A percentile compares a stretch with the other conserved stretches of the same genome.
phyloP scores from a whole-genome alignment of 2,113 vertebrate species.

The Archocentrus centrarchus region DNA sequence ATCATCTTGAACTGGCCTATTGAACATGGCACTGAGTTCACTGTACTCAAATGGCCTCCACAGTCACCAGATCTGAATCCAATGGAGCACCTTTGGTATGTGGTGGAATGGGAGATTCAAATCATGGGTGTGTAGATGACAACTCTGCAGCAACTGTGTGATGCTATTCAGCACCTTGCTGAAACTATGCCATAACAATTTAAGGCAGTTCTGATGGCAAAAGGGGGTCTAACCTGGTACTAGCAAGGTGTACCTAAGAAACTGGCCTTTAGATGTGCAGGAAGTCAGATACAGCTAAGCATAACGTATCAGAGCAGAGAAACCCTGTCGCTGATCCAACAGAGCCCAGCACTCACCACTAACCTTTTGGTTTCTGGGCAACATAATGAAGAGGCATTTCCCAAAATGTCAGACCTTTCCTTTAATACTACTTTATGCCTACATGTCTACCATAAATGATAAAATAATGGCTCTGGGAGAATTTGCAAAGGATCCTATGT shows the following conservation, averaged over 20 bases:
- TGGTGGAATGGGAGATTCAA: background rate
- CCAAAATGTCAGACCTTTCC: constrained; percentile 43
- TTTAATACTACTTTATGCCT: constrained; percentile 11
- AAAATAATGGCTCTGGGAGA: constrained; percentile 32
- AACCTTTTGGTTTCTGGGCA: too few relatives aligned
- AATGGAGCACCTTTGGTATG: background rate
- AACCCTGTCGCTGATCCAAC: background rate
- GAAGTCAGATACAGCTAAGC: too few relatives aligned
- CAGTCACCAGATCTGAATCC: background rate
- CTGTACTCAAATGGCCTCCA: background rate
- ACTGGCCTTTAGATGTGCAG: too few relatives aligned
- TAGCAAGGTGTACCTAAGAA: too few relatives aligned
- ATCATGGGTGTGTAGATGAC: background rate
- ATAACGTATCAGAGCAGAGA: background rate
- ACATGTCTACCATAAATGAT: constrained; percentile 29
- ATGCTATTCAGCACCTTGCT: background rate
- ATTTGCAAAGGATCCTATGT: constrained; percentile 71
- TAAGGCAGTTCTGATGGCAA: too few relatives aligned
- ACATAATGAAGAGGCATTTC: background rate
- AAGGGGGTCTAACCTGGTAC: too few relatives aligned
- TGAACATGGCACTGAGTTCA: background rate
- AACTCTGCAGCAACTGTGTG: background rate
- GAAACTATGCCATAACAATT: too few relatives aligned
- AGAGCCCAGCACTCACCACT: background rate
- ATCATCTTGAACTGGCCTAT: background rate